Percentiles rank a stretch among this genome's conserved stretches.
phyloP scores from a whole-genome alignment of 2,113 vertebrate species.

The Pampusana beccarii region DNA sequence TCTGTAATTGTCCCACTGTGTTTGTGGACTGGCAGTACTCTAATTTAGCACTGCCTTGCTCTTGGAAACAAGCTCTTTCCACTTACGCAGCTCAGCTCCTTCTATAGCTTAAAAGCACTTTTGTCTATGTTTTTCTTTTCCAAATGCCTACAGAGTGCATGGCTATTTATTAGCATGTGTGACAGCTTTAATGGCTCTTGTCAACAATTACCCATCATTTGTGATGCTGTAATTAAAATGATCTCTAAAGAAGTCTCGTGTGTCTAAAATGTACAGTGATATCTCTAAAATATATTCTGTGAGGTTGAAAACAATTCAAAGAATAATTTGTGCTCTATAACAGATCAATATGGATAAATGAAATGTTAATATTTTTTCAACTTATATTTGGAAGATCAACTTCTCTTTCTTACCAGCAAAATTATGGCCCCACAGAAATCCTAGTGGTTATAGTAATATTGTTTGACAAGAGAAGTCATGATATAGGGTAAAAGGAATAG shows the following conservation, averaged over 20 bases:
- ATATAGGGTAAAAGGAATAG: neutral
- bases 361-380: neutral
- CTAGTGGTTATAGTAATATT: neutral
- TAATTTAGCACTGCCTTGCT: neutral
- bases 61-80: slow-evolving; percentile 6
- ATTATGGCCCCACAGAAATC: neutral
- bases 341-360: neutral
- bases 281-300: neutral
- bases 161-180: slow-evolving; percentile 21
- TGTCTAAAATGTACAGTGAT: neutral
- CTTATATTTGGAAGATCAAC: neutral
- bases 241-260: neutral
- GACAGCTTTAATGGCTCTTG: slow-evolving; percentile 35
- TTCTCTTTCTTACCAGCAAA: neutral
- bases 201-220: slow-evolving; percentile 14
- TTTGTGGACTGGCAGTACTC: slow-evolving; percentile 7
- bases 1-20: neutral
- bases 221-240: slow-evolving; percentile 4
- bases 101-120: slow-evolving; percentile 35
- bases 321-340: neutral
- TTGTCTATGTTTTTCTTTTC: neutral
- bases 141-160: neutral
- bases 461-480: neutral
- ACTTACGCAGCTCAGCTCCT: neutral
- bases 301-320: neutral